Percentiles rank a stretch among this genome's conserved stretches.
Evolutionary conservation across 2,888 invertebrate genomes (phyloP).

Genomic region (Lasioglossum morio): DNA sequence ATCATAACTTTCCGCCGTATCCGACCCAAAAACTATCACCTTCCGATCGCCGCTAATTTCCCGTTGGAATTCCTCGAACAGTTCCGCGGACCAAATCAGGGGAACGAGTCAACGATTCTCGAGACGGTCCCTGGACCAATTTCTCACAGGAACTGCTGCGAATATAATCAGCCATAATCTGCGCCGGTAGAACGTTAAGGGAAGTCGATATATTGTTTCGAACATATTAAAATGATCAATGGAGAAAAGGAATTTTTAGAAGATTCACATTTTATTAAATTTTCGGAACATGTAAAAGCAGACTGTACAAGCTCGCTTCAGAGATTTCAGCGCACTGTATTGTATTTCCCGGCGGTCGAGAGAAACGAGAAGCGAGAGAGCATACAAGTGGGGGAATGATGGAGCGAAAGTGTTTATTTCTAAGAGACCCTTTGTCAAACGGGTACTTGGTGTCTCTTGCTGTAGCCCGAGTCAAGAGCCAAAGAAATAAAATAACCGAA

Average conservation of each 20-base stretch:
- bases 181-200: background rate
- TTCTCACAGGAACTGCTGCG: background rate
- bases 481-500: background rate
- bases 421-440: background rate
- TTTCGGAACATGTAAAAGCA: too few relatives aligned
- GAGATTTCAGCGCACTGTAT: background rate
- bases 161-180: background rate
- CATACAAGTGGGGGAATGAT: background rate
- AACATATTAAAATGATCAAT: too few relatives aligned
- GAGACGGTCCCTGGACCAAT: background rate
- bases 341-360: background rate
- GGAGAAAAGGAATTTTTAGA: too few relatives aligned
- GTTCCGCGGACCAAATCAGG: background rate
- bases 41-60: background rate
- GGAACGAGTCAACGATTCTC: background rate
- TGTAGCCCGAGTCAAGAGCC: background rate
- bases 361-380: background rate
- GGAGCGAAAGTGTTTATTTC: background rate
- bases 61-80: background rate
- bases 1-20: slow-evolving; percentile 43
- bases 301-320: too few relatives aligned
- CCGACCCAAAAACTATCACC: background rate
- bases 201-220: too few relatives aligned
- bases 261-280: too few relatives aligned
- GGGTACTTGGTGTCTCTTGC: background rate